phyloP scores from a whole-genome alignment of 2,888 invertebrate species.

The Scaptomyza parva region DNA sequence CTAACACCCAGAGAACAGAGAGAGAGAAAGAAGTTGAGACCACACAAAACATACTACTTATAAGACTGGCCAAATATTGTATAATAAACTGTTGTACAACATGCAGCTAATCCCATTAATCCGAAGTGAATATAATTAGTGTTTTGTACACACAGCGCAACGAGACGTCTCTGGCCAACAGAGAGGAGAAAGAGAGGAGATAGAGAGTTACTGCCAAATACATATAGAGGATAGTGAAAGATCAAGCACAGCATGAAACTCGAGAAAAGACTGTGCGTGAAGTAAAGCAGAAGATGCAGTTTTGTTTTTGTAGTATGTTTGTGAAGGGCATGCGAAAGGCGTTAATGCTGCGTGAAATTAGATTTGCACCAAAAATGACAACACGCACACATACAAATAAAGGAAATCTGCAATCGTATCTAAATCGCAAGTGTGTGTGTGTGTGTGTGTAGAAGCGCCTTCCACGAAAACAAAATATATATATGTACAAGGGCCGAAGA shows the following conservation, averaged over 20 bases:
- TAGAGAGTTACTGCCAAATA: background rate
- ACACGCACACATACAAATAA: slow-evolving; percentile 33
- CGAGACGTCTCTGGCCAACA: slow-evolving; percentile 19
- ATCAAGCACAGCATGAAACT: slow-evolving; percentile 48
- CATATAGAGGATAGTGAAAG: slow-evolving; percentile 27
- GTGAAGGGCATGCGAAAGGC: slow-evolving; percentile 75
- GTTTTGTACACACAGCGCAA: slow-evolving; percentile 77
- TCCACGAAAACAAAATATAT: slow-evolving; percentile 63
- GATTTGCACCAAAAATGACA: slow-evolving; percentile 81
- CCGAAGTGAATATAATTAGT: slow-evolving; percentile 83
- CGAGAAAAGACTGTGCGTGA: slow-evolving; percentile 2
- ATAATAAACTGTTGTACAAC: slow-evolving; percentile 78
- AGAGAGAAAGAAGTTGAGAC: slow-evolving; percentile 22
- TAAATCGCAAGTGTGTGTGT: slow-evolving; percentile 27
- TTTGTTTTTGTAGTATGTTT: slow-evolving; percentile 5
- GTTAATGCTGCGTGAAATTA: slow-evolving; percentile 85
- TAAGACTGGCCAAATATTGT: slow-evolving; percentile 63
- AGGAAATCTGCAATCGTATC: slow-evolving; percentile 30
- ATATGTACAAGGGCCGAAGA: slow-evolving; percentile 31
- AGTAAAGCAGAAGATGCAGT: slow-evolving; percentile 30
- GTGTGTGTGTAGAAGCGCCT: slow-evolving; percentile 52
- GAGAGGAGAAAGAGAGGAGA: background rate
- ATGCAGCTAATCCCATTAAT: slow-evolving; percentile 82
- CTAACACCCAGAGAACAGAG: slow-evolving; percentile 19
- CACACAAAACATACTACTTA: slow-evolving; percentile 27